Evolutionary conservation across 2,113 vertebrate species (phyloP).

Genomic region (Grammomys dolichurus): DNA sequence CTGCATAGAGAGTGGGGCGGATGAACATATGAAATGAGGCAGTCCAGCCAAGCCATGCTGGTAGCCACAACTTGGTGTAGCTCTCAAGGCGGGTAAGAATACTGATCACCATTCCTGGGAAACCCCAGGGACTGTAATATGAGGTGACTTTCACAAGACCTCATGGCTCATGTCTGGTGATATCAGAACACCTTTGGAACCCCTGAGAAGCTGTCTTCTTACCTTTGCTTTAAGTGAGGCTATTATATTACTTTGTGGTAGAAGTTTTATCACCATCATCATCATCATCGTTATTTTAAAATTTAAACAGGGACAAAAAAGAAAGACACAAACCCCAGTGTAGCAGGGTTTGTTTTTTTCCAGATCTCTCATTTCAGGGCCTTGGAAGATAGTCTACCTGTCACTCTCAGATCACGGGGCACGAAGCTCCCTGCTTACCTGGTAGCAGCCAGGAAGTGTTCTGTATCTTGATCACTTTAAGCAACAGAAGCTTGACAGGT

Average conservation of each 20-base stretch:
- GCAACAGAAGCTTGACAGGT: too few species aligned
- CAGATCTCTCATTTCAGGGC: accelerated
- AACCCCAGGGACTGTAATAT: not conserved
- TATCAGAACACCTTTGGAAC: not conserved
- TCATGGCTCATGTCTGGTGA: not conserved
- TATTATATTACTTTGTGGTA: not conserved
- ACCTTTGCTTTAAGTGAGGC: not conserved
- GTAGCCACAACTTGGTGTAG: not conserved
- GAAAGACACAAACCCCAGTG: not conserved
- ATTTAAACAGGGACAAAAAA: not conserved
- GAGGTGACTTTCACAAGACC: not conserved
- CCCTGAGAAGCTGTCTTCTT: not conserved
- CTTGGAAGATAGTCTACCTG: not conserved
- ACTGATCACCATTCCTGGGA: not conserved
- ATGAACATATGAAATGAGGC: not conserved
- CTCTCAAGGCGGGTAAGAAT: not conserved
- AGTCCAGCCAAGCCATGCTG: not conserved
- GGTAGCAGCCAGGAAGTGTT: not conserved
- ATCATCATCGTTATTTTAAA: not conserved
- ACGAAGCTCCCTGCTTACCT: not conserved
- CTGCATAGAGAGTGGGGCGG: not conserved
- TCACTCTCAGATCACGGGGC: not conserved
- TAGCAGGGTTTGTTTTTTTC: not conserved
- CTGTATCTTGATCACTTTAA: not conserved
- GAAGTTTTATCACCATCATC: not conserved